Conservation (phyloP, 2,888 invertebrate genomes). For the Cephalotes varians region DNA sequence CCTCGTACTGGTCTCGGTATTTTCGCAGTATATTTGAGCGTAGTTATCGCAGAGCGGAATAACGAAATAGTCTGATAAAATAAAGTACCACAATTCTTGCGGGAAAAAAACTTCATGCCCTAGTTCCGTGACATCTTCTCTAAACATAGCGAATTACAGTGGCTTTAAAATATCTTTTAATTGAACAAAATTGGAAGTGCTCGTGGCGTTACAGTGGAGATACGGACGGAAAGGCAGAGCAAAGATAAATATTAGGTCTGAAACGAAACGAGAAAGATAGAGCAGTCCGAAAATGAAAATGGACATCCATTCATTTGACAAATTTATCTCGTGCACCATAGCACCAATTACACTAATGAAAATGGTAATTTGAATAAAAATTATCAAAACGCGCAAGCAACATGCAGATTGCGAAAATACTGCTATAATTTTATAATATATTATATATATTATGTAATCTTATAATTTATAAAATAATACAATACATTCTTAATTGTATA, state of each 20-base stretch:
- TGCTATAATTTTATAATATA: not conserved
- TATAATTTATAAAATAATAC: too few species aligned
- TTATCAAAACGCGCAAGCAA: not conserved
- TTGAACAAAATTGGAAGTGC: slow-evolving; percentile 37
- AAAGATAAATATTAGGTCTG: slow-evolving; percentile 37
- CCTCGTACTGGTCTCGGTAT: not conserved
- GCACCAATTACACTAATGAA: slow-evolving; percentile 50
- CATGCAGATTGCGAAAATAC: not conserved
- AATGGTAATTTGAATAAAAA: slow-evolving; percentile 24
- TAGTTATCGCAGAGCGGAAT: slow-evolving; percentile 23
- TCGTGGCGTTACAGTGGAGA: slow-evolving; percentile 4
- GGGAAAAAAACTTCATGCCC: slow-evolving; percentile 41
- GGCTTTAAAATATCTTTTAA: slow-evolving; percentile 50
- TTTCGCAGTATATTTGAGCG: slow-evolving; percentile 11
- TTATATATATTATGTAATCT: too few species aligned
- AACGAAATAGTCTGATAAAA: slow-evolving; percentile 40
- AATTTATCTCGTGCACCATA: slow-evolving; percentile 18
- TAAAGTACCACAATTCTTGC: slow-evolving; percentile 7
- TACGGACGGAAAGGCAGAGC: slow-evolving; percentile 21
- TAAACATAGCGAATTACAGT: slow-evolving; percentile 31
- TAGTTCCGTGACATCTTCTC: slow-evolving; percentile 37
- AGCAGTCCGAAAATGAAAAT: slow-evolving; percentile 43
- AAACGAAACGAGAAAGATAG: slow-evolving; percentile 18
- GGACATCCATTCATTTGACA: slow-evolving; percentile 31
- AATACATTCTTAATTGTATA: too few species aligned